Conservation (phyloP, 1,140 invertebrate species). For the Ostrea denselamellosa region DNA sequence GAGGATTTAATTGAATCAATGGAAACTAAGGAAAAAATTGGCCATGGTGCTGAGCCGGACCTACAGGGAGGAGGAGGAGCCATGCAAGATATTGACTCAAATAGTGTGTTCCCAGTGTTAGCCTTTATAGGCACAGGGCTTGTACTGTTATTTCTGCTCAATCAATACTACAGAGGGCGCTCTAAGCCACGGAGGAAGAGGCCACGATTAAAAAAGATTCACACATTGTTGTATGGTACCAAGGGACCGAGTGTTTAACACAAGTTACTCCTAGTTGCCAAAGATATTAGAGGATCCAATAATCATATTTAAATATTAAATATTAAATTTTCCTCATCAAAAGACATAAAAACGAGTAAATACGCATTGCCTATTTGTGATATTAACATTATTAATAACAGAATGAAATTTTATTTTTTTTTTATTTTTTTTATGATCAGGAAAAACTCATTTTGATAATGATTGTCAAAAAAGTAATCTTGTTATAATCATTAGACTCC, state of each 20-base stretch:
- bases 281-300: not conserved
- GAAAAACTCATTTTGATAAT: not conserved
- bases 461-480: not conserved
- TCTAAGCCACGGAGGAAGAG: constrained; percentile 67
- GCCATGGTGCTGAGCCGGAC: constrained; percentile 48
- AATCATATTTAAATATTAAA: not conserved
- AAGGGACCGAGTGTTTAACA: constrained; percentile 69
- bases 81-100: constrained; percentile 58
- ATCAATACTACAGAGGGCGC: constrained; percentile 69
- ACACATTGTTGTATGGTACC: constrained; percentile 59
- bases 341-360: not conserved
- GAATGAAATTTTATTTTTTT: not conserved
- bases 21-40: constrained; percentile 49
- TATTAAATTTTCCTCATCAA: not conserved
- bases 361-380: not conserved
- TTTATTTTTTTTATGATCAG: not conserved
- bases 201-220: constrained; percentile 62
- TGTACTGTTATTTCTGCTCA: constrained; percentile 72
- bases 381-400: not conserved
- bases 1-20: constrained; percentile 50
- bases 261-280: constrained; percentile 17
- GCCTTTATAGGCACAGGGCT: constrained; percentile 72
- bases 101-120: constrained; percentile 69
- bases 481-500: not conserved
- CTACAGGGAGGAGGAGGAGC: constrained; percentile 52